phyloP scores from a whole-genome alignment of 2,797 vertebrate genomes.

The Xiphophorus birchmanni region DNA sequence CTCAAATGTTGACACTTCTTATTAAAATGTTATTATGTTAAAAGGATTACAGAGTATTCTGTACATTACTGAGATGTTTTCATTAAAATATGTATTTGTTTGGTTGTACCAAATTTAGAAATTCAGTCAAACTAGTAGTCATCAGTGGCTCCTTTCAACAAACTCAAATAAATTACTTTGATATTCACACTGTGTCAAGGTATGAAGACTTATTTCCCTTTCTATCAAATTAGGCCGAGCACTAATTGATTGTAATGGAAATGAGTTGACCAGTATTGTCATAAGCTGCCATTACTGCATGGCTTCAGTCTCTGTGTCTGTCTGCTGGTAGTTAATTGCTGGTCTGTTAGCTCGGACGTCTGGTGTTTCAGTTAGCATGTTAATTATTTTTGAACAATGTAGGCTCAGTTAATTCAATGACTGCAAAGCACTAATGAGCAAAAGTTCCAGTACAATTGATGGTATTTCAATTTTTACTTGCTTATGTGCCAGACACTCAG shows the following conservation, averaged over 20 bases:
- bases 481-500: slow-evolving; percentile 40
- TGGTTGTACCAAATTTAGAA: slow-evolving; percentile 1
- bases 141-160: slow-evolving; percentile 29
- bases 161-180: slow-evolving; percentile 50
- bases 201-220: slow-evolving; percentile 59
- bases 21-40: neutral
- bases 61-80: neutral
- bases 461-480: slow-evolving; percentile 62
- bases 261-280: slow-evolving; percentile 77
- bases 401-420: slow-evolving; percentile 77
- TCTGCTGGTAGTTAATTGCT: slow-evolving; percentile 71
- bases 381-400: slow-evolving; percentile 79
- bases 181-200: slow-evolving; percentile 45
- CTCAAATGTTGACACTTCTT: neutral
- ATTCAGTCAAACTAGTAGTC: neutral
- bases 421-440: slow-evolving; percentile 68
- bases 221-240: slow-evolving; percentile 67
- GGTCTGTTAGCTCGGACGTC: slow-evolving; percentile 71
- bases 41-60: neutral
- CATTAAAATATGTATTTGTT: neutral
- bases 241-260: slow-evolving; percentile 79
- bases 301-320: slow-evolving; percentile 66
- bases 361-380: slow-evolving; percentile 68
- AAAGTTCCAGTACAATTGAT: slow-evolving; percentile 55
- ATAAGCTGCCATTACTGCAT: slow-evolving; percentile 55